Conservation (phyloP, 1,140 invertebrate species). For the Nebria ingens region DNA sequence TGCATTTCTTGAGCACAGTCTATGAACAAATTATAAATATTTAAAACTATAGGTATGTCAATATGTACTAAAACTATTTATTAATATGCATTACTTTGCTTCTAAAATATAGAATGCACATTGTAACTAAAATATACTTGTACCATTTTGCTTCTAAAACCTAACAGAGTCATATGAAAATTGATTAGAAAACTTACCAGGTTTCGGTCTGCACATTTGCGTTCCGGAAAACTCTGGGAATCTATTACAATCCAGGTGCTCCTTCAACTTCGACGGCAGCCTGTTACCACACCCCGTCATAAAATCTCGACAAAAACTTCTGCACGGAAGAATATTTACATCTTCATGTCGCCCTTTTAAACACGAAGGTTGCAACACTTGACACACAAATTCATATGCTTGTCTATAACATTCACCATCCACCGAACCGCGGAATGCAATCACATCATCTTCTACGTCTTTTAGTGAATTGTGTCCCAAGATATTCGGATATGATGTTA, state of each 20-base stretch:
- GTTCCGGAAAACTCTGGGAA: slow-evolving; percentile 69
- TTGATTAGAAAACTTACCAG: too few relatives aligned
- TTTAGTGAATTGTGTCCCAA: slow-evolving; percentile 50
- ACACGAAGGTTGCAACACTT: slow-evolving; percentile 71
- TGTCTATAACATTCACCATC: slow-evolving; percentile 79
- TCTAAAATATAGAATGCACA: too few relatives aligned
- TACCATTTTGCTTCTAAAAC: too few relatives aligned
- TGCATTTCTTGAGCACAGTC: slow-evolving; percentile 63
- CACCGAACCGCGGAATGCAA: slow-evolving; percentile 72
- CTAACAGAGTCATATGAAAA: too few relatives aligned
- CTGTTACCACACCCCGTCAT: slow-evolving; percentile 68
- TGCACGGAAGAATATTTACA: slow-evolving; percentile 58
- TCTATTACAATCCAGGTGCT: slow-evolving; percentile 63
- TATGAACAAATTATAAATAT: slow-evolving; percentile 23
- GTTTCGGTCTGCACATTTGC: slow-evolving; percentile 62
- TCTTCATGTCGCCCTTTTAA: slow-evolving; percentile 38
- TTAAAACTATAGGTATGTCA: too few relatives aligned
- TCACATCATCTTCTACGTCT: slow-evolving; percentile 64
- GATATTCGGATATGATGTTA: slow-evolving; percentile 75
- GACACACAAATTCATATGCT: slow-evolving; percentile 78
- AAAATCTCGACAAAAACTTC: slow-evolving; percentile 76
- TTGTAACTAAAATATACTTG: too few relatives aligned
- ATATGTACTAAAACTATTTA: too few relatives aligned
- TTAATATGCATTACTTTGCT: too few relatives aligned
- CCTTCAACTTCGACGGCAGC: slow-evolving; percentile 55